Evolutionary conservation across 2,113 vertebrate genomes (phyloP).

Genomic region (Propithecus coquereli): DNA sequence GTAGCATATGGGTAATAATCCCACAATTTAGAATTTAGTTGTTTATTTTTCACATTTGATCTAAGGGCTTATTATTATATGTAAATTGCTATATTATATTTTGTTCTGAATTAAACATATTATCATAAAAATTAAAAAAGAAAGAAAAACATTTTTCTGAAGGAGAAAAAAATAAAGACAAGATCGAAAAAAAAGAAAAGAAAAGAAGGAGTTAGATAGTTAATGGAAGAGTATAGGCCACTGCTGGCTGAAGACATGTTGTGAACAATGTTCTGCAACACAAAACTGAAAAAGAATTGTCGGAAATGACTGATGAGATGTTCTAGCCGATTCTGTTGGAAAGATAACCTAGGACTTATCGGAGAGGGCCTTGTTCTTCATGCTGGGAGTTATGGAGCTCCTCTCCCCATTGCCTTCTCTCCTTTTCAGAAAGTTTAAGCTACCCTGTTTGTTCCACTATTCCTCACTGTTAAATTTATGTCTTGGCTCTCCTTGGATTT

Average conservation of each 20-base stretch:
- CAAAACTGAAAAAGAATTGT: background rate
- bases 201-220: background rate
- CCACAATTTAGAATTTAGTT: background rate
- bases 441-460: background rate
- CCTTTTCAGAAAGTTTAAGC: background rate
- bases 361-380: accelerated
- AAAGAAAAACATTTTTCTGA: too few species aligned
- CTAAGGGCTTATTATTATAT: background rate
- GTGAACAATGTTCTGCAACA: background rate
- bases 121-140: background rate
- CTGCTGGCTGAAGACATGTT: background rate
- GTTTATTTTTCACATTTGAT: background rate
- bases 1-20: background rate
- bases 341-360: background rate
- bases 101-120: background rate
- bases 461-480: background rate
- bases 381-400: background rate
- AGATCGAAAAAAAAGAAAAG: too few species aligned
- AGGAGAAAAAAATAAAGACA: too few species aligned
- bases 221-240: background rate
- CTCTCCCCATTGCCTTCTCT: background rate
- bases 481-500: background rate
- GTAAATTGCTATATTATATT: background rate
- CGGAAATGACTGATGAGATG: background rate
- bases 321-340: background rate